These are phyloP conservation scores for Drosophila mettleri DNA, from an alignment of 2,888 invertebrate species.

Conservation along the genomic window DNA sequence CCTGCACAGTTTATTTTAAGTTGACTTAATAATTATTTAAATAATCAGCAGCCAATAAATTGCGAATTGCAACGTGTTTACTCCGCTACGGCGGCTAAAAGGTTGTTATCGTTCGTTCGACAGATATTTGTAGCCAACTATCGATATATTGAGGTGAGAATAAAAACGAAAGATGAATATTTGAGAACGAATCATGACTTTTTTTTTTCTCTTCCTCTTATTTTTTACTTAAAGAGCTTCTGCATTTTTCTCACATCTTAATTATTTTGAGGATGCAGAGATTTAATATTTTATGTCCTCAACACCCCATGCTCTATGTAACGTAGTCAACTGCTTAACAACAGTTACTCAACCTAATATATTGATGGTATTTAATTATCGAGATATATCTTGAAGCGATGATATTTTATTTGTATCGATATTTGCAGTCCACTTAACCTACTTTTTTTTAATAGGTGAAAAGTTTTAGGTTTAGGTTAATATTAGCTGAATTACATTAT, in stretches of 20 bases:
- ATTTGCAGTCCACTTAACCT: conserved; percentile 60
- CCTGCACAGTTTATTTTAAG: neutral
- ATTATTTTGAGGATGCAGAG: neutral
- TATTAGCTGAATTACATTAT: conserved; percentile 53
- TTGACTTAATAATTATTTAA: conserved; percentile 31
- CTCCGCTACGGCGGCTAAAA: conserved; percentile 38
- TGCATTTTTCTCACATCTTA: neutral
- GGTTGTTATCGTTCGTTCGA: conserved; percentile 13
- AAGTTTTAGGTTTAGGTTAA: conserved; percentile 66
- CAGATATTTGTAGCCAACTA: conserved; percentile 9
- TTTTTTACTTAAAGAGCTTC: neutral
- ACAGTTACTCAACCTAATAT: neutral
- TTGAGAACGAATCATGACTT: neutral
- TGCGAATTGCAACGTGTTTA: conserved; percentile 74
- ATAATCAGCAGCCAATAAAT: conserved; percentile 17
- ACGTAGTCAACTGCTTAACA: neutral
- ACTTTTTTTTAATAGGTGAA: conserved; percentile 56
- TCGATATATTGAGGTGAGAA: conserved; percentile 29
- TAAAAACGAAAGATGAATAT: neutral
- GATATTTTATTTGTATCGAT: conserved; percentile 30
- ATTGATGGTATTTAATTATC: conserved; percentile 1
- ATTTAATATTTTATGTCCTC: neutral
- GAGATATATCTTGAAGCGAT: neutral
- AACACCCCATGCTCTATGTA: too few relatives aligned
- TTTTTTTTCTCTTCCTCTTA: neutral